Evolutionary conservation across 1,140 invertebrate genomes (phyloP).

Genomic region (Microplitis demolitor): DNA sequence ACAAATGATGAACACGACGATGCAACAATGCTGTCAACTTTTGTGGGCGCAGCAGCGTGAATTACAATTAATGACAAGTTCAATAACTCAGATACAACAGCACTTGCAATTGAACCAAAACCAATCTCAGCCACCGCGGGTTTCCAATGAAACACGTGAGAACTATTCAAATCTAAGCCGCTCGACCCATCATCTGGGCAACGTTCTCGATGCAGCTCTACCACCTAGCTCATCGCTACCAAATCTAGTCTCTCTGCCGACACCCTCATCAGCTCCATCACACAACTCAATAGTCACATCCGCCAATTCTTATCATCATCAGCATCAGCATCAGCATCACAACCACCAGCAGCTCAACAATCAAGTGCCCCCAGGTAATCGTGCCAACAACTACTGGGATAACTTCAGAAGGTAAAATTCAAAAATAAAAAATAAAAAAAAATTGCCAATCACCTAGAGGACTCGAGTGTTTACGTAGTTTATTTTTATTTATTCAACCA

Average conservation of each 20-base stretch:
- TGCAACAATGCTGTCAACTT: slow-evolving; percentile 69
- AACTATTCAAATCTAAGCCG: slow-evolving; percentile 47
- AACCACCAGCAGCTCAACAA: slow-evolving; percentile 73
- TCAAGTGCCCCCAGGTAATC: slow-evolving; percentile 83
- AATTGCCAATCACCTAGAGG: not conserved
- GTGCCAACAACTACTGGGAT: slow-evolving; percentile 91
- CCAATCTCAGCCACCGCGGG: slow-evolving; percentile 31
- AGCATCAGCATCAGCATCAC: slow-evolving; percentile 33
- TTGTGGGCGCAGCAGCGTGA: slow-evolving; percentile 68
- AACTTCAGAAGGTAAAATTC: slow-evolving; percentile 82
- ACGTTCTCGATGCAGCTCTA: slow-evolving; percentile 40
- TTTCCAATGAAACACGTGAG: slow-evolving; percentile 39
- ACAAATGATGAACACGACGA: slow-evolving; percentile 66
- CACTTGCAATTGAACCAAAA: slow-evolving; percentile 40
- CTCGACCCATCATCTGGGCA: slow-evolving; percentile 40
- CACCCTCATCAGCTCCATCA: slow-evolving; percentile 38
- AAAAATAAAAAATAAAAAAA: not conserved
- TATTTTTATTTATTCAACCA: not conserved
- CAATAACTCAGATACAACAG: slow-evolving; percentile 50
- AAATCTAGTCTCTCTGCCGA: slow-evolving; percentile 50
- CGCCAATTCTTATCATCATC: slow-evolving; percentile 39
- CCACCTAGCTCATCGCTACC: slow-evolving; percentile 52
- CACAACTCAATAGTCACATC: slow-evolving; percentile 31
- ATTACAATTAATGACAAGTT: slow-evolving; percentile 60
- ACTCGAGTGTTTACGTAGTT: not conserved